Base-by-base conservation (phyloP, 2,113 vertebrate species). In the Gallinago media region DNA sequence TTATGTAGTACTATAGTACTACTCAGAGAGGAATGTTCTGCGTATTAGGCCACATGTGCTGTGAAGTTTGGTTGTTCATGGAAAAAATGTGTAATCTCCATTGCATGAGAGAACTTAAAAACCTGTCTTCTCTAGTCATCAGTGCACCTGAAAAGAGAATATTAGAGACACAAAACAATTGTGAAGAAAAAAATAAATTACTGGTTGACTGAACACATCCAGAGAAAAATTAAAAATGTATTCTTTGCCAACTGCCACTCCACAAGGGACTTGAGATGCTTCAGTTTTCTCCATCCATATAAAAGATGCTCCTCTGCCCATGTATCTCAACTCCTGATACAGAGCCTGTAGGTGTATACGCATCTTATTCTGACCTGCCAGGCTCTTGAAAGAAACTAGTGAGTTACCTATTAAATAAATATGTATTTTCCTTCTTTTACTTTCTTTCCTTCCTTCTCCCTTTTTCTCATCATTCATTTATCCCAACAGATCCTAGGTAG, bases 161-260 rank as follows among this genome's bases (percentile, higher is more conserved):
- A 56, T 55, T 29, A 84, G 12, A 62, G 34, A 47, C 75, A 85
- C 5, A 76, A 68, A 90, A 68, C 10, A 74, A 84, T 47, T 5
- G 22, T 0, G 0, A 65, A 63, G 29, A 54, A 71, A 70, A 65
- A 27, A 36, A 49, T 34, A 54, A 22, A n/a, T 31, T 42, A 47
- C 27, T 36, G 52, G 16, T 55, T 96, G 66, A 77, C 58, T 66
- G 42, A 94, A 91, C 65, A 68, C 2, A 6, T 75, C 29, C 40
- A 82, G 55, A 63, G 34, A 40, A 91, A 90, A 85, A 93, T n/a
- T 52, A 71, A 92, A 90, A 74, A 88, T 55, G 50, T 34, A 73
- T 90, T 83, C 34, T 86, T 86, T 81, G 72, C 47, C 68, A 90
- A 59, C 63, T 80, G 58, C 26, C 68, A 83, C 23, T 22, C 15